phyloP scores from a whole-genome alignment of 37 sponge, comb jelly and placozoan species.

The Amphimedon queenslandica region DNA sequence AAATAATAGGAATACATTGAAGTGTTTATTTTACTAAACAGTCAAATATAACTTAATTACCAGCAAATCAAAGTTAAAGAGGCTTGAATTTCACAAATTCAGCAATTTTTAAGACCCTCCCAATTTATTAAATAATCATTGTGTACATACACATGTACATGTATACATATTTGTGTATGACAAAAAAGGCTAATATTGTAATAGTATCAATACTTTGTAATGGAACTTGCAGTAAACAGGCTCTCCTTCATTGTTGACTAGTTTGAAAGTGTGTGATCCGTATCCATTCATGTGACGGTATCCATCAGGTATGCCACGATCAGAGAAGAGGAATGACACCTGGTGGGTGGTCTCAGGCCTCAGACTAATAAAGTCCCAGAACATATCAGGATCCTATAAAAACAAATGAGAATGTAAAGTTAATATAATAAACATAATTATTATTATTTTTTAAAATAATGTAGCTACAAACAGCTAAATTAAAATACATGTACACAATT shows the following conservation, averaged over 20 bases:
- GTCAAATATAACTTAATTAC: neutral
- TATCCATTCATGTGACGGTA: conserved; percentile 87
- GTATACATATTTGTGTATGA: no score
- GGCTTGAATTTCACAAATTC: no score
- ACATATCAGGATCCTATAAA: conserved; percentile 81
- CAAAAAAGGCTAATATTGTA: conserved; percentile 2
- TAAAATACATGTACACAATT: neutral
- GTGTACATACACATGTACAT: no score
- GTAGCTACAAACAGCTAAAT: neutral
- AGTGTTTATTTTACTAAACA: no score
- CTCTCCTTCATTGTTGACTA: conserved; percentile 60
- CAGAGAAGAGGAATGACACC: conserved; percentile 84
- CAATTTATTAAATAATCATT: no score
- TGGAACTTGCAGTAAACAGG: conserved; percentile 88
- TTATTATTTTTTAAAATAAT: neutral
- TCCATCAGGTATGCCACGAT: conserved; percentile 85
- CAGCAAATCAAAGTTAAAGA: neutral
- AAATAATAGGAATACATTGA: no score
- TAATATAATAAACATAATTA: neutral
- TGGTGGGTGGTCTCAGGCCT: conserved; percentile 87
- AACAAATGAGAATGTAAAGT: neutral
- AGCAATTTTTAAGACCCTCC: neutral
- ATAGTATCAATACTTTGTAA: conserved; percentile 57
- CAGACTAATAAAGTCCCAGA: conserved; percentile 87
- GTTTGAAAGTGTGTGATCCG: conserved; percentile 85